phyloP scores from a whole-genome alignment of 2,797 vertebrate genomes.

The Sarcophilus harrisii region DNA sequence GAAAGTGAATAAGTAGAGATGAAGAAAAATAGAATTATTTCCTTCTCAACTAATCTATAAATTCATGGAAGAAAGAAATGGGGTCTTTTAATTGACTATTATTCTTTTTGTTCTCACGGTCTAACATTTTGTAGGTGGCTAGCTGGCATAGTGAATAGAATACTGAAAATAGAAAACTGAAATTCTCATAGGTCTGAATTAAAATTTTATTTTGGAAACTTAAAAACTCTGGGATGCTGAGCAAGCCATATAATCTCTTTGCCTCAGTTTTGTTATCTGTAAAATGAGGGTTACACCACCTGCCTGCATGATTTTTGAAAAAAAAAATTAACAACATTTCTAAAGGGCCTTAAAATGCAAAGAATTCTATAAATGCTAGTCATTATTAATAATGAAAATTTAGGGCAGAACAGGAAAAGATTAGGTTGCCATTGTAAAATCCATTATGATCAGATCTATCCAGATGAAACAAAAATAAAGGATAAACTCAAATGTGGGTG shows the following conservation, averaged over 20 bases:
- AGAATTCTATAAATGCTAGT: not conserved
- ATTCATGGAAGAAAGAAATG: not conserved
- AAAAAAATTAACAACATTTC: not conserved
- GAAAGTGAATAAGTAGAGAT: not conserved
- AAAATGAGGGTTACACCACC: not conserved
- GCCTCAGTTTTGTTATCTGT: not conserved
- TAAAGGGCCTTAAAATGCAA: not conserved
- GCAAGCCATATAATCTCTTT: not conserved
- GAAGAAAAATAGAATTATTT: not conserved
- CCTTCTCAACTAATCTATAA: not conserved
- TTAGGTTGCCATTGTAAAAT: not conserved
- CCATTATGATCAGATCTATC: not conserved
- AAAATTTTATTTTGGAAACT: not conserved
- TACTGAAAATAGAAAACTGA: not conserved
- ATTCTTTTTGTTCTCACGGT: not conserved
- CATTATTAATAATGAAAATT: not conserved
- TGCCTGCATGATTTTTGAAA: not conserved
- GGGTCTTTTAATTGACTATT: not conserved
- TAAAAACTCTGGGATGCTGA: not conserved
- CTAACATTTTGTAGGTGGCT: not conserved
- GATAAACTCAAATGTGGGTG: not conserved
- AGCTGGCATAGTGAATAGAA: not conserved
- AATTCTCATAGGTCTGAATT: not conserved
- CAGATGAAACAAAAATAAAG: not conserved
- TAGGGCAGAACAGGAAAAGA: not conserved